Evolutionary conservation across 2,888 invertebrate genomes (phyloP).

Genomic region (Leptopterna dolabrata): DNA sequence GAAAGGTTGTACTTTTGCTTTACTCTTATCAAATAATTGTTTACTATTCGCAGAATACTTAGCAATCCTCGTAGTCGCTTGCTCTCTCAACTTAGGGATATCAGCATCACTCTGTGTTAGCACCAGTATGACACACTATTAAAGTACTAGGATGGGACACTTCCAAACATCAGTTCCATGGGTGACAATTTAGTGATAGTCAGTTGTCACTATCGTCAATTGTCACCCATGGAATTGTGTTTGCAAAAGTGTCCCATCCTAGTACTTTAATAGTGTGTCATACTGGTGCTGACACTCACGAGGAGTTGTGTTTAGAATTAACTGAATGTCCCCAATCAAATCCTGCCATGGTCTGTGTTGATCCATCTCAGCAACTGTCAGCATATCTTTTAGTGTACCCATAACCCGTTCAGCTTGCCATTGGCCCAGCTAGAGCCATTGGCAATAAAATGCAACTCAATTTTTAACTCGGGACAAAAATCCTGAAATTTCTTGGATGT

Average conservation of each 20-base stretch:
- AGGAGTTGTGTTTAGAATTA: no score
- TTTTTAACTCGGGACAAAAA: constrained; percentile 54
- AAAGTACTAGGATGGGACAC: constrained; percentile 19
- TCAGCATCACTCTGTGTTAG: background rate
- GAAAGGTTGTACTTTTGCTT: constrained; percentile 25
- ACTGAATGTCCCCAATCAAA: constrained; percentile 25
- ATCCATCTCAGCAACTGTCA: constrained; percentile 43
- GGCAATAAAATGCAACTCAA: constrained; percentile 62
- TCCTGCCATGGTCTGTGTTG: constrained; percentile 36
- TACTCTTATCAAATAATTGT: constrained; percentile 17
- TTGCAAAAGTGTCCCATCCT: constrained; percentile 34
- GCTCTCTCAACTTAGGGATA: constrained; percentile 23
- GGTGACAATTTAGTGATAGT: constrained; percentile 35
- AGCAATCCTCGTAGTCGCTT: constrained; percentile 25
- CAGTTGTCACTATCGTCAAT: constrained; percentile 13
- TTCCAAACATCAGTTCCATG: constrained; percentile 44
- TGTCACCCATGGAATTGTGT: constrained; percentile 43
- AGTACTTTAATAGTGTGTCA: constrained; percentile 12
- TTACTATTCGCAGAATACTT: constrained; percentile 20
- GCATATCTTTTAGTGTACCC: constrained; percentile 41
- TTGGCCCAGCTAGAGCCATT: constrained; percentile 63
- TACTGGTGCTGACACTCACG: background rate
- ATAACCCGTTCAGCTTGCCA: constrained; percentile 52
- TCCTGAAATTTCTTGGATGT: constrained; percentile 57
- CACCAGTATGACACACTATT: constrained; percentile 9